Base-by-base conservation (phyloP, 2,888 invertebrate genomes). In the Antitype chi region DNA sequence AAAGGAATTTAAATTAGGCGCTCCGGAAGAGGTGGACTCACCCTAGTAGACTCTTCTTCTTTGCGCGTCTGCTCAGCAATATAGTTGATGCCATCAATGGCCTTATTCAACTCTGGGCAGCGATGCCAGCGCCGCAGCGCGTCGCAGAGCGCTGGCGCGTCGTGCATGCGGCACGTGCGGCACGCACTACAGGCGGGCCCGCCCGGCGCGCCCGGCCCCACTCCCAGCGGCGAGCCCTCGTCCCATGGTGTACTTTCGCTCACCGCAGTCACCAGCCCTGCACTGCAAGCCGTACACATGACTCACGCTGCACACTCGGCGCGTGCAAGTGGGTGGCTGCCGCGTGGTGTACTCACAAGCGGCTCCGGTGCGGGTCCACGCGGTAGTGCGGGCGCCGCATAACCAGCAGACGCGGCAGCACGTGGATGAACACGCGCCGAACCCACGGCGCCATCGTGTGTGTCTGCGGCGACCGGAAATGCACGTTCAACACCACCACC, bases 371-470 rank as follows among this genome's bases (percentile, higher is more conserved):
- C 89, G 97, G 97, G 92, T 97, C 97, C 88, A 97, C 94, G 89
- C 97, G 97, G 92, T 97, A 97, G 94, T 98, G 98, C 89, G 98
- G 98, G 93, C 99, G 98, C 91, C 99, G 98, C 99, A 99, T 99
- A 91, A 99, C 98, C 91, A 99, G 97, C 92, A 99, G 97, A 89
- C 99, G 98, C 90, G 99, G 99, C 95, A 99, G 97, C 94, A 99
- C 98, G 97, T 99, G 99, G 92, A 99, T 99, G 97, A 99, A 99
- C 91, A 99, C 98, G 88, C 98, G 97, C 87, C 99, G 98, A 91
- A 99, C 99, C 99, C 99, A 99, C 74, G 98, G 99, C 85, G 99
- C 98, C 99, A 99, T 99, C 88, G 98, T 98, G 97, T 99, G 99
- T 85, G 99, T 99, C 95, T 99, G 99, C 86, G 99, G 99, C 88